phyloP scores from a whole-genome alignment of 2,113 vertebrate genomes.

The Zosterops lateralis region DNA sequence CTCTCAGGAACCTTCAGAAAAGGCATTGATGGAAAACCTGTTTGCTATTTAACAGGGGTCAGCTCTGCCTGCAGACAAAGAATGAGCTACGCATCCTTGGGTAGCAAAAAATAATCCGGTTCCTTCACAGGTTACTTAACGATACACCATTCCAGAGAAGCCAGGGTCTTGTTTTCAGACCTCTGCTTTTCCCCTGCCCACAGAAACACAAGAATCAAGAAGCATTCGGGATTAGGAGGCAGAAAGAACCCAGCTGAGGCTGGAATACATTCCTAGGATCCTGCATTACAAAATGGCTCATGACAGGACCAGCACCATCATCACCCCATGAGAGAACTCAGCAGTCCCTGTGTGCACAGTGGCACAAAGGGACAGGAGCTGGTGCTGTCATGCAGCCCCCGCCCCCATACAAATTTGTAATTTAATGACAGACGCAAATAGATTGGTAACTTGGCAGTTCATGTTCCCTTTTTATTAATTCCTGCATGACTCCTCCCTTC shows the following conservation, averaged over 20 bases:
- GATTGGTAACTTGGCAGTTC: neutral
- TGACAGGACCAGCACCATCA: neutral
- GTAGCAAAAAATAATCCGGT: neutral
- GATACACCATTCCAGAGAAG: neutral
- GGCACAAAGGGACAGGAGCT: neutral
- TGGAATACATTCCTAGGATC: neutral
- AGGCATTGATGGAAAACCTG: neutral
- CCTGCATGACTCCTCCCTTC: neutral
- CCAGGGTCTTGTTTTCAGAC: neutral
- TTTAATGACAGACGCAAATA: neutral
- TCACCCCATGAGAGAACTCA: neutral
- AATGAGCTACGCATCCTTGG: neutral
- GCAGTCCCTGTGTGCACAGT: accelerated
- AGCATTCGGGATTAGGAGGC: neutral
- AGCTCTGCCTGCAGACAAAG: neutral
- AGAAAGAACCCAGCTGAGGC: neutral
- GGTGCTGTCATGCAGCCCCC: neutral
- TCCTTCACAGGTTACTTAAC: neutral
- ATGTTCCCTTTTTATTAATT: neutral
- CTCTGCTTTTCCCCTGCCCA: neutral
- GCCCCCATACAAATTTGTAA: neutral
- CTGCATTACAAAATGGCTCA: neutral
- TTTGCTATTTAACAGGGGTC: neutral
- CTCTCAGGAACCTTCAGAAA: neutral
- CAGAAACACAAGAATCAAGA: neutral